Base-by-base conservation (phyloP, 2,888 invertebrate genomes). In the Baccha elongata region DNA sequence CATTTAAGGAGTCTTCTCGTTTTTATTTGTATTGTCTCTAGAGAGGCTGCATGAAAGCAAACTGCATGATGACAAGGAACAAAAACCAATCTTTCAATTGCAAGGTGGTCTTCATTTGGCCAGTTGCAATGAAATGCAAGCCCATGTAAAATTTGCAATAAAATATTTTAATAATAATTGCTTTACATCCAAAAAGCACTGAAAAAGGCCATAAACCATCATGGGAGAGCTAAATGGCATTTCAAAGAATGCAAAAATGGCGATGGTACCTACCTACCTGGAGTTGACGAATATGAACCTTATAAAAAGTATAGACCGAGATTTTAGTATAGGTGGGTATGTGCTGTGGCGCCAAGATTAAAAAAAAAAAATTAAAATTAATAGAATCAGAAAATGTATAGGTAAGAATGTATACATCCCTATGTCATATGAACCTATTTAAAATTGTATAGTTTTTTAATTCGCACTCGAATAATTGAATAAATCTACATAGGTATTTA, bases 121-220 rank as follows among this genome's bases (percentile, higher is more conserved):
- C 6, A 23, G 29, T 44, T 35, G 62, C 68, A 81, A 76, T 76
- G 76, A 78, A 83, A 83, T 83, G 83, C 83, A 83, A 83, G 68
- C 78, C 72, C 29, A 78, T 78, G 69, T 80, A 65, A 69, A 53
- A 76, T 37, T 78, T 55, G 78, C 83, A 78, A 73, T 72, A 68
- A 78, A 83, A 76, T 72, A 83, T 78, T 83, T 83, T 78, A 78
- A 73, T 83, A 83, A 72, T 83, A 78, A 76, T 73, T 68, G 72
- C 78, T 64, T 83, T 72, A 73, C 73, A 68, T 78, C 75, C 74
- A 69, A 19, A 46, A 52, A 64, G 35, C 55, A 23, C 32, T 26
- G 44, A 71, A 76, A 60, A 60, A 60, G 60, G 48, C 78, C 78
- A 78, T 78, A 83, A 78, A 72, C 78, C 64, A 72, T 73, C 64